Base-by-base conservation (phyloP, 30 jellyfish, hydroid and myxozoan species). In the Mastigias papua region DNA sequence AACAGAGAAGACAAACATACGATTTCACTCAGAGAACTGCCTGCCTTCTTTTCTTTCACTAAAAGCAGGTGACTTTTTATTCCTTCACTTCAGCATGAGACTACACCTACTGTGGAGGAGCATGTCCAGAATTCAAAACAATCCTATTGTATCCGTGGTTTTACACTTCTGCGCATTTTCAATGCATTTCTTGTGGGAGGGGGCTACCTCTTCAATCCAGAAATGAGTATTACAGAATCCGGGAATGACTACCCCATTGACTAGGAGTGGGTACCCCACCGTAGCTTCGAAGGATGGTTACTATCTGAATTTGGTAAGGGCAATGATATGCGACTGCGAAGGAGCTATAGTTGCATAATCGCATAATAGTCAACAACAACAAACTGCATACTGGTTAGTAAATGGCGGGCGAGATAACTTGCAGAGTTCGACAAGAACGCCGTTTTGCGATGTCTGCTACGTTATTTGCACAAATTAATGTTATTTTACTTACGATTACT, bases 391-490 rank as follows among this genome's bases (percentile, higher is more conserved):
- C n/a, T 42, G 0, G 54, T 42, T 15, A 42, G 23, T 54, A 54
- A 54, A 54, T 54, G 67, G 67, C 67, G 67, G 67, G 23, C 6
- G 67, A 23, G 78, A 34, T 16, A 13, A 66, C 8, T 20, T 64
- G 50, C 51, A 60, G 33, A 5, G 58, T 33, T 37, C 16, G 69
- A 28, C 15, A 25, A 26, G 50, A 65, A 1, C 61, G 10, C 70
- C 31, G 20, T 37, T 66, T 31, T 37, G 83, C 83, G 49, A 78
- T 60, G 89, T 78, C 61, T 32, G 15, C 35, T 33, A 75, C n/a
- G 73, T 48, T 48, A n/a, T 75, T 27, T 54, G 32, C 27, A 48
- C 63, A 57, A 17, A n/a, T 29, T 20, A 48, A 50, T 31, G 34
- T 78, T 48, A 32, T 35, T 54, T 57, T 63, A 20, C 64, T 26